These are phyloP conservation scores for Archocentrus centrarchus DNA, from an alignment of 2,113 vertebrate species.

Conservation along the genomic window DNA sequence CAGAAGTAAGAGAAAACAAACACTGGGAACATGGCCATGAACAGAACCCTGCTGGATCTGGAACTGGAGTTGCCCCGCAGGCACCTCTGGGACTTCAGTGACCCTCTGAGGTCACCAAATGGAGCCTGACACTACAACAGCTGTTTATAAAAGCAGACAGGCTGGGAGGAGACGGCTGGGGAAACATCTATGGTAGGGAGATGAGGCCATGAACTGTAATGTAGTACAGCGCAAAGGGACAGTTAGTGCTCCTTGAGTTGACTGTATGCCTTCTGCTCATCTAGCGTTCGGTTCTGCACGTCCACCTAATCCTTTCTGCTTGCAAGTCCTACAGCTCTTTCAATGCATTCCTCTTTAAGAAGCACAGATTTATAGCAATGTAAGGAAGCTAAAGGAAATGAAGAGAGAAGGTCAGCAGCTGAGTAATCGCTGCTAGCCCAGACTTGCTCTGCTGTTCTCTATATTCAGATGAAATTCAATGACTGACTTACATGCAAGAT, in stretches of 20 bases:
- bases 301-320: not conserved
- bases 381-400: constrained; percentile 10
- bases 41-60: constrained; percentile 63
- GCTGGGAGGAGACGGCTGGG: constrained; percentile 50
- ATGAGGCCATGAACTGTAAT: constrained; percentile 51
- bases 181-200: constrained; percentile 39
- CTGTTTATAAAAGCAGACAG: constrained; percentile 76
- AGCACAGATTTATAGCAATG: constrained; percentile 15
- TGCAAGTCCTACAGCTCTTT: constrained; percentile 4
- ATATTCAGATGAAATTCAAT: not conserved
- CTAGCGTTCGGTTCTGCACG: constrained; percentile 16
- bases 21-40: constrained; percentile 69
- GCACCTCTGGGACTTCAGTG: constrained; percentile 69
- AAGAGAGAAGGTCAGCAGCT: constrained; percentile 1
- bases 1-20: constrained; percentile 75
- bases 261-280: constrained; percentile 39
- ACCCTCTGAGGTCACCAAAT: constrained; percentile 65
- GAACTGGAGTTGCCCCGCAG: constrained; percentile 58
- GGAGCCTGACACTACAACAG: constrained; percentile 72
- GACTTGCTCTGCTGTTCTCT: not conserved
- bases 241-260: constrained; percentile 23
- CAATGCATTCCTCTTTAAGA: not conserved
- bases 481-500: not conserved
- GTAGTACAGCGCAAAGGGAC: constrained; percentile 42
- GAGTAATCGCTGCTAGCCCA: constrained; percentile 19